phyloP scores from a whole-genome alignment of 2,888 invertebrate species.

The Crematogaster levior region DNA sequence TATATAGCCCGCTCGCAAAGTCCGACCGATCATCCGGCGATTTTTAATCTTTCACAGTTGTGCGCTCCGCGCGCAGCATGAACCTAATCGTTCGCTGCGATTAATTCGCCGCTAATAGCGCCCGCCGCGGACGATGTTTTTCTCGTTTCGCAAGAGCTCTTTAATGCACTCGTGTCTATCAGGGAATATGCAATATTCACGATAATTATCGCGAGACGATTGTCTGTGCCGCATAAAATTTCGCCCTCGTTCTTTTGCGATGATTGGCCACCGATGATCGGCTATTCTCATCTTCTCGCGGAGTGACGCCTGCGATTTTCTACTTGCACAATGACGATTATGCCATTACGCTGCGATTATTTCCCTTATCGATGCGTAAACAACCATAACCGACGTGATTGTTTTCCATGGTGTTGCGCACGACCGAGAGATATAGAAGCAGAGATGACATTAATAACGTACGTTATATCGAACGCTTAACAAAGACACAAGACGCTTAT shows the following conservation, averaged over 20 bases:
- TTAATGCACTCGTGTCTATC: neutral
- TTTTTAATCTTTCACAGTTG: constrained; percentile 12
- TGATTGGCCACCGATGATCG: neutral
- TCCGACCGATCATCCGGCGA: constrained; percentile 31
- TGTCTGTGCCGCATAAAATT: neutral
- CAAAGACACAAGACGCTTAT: neutral
- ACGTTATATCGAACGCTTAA: neutral
- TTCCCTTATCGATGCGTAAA: constrained; percentile 48
- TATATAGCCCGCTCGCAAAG: constrained; percentile 28
- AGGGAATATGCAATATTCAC: constrained; percentile 14
- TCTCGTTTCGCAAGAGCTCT: constrained; percentile 30
- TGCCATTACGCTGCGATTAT: constrained; percentile 30
- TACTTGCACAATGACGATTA: constrained; percentile 30
- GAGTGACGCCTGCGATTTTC: constrained; percentile 9
- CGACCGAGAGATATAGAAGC: neutral
- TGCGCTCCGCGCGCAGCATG: constrained; percentile 14
- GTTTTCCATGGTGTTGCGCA: neutral
- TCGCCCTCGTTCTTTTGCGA: constrained; percentile 2
- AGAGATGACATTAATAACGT: neutral
- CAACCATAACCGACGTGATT: constrained; percentile 13
- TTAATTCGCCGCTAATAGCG: constrained; percentile 41
- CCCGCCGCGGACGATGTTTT: constrained; percentile 24
- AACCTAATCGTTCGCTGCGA: constrained; percentile 32
- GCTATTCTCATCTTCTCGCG: neutral
- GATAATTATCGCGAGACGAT: constrained; percentile 22